A percentile compares a stretch with the other conserved stretches of the same genome.
Evolutionary conservation across 2,888 invertebrate genomes (phyloP).

Genomic region (Leptura quadrifasciata): DNA sequence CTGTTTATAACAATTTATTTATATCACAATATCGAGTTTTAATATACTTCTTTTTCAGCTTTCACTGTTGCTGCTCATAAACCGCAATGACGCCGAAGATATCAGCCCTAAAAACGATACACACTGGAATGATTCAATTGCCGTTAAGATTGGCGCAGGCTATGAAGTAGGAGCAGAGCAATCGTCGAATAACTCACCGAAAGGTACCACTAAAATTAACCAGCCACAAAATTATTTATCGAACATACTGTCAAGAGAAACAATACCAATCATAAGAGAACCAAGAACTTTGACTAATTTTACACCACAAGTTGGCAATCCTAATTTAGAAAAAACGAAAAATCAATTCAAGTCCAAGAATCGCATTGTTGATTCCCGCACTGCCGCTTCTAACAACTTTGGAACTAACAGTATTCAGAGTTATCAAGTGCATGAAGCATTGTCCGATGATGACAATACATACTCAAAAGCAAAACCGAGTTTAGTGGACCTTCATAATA

Average conservation of each 20-base stretch:
- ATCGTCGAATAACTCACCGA: constrained; percentile 30
- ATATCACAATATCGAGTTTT: neutral
- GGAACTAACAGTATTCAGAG: neutral
- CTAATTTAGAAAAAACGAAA: neutral
- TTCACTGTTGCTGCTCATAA: constrained; percentile 36
- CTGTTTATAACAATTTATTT: too few relatives aligned
- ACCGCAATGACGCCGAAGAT: constrained; percentile 13
- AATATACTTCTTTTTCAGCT: constrained; percentile 32
- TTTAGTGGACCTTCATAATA: constrained; percentile 49
- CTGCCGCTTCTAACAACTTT: neutral
- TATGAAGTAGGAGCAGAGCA: constrained; percentile 48
- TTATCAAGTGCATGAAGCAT: constrained; percentile 18
- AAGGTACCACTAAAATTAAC: constrained; percentile 43
- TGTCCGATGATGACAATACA: neutral
- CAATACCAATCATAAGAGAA: constrained; percentile 26
- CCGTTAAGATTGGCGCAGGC: constrained; percentile 54
- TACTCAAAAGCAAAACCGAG: constrained; percentile 18
- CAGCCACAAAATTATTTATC: constrained; percentile 36
- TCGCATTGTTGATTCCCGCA: neutral
- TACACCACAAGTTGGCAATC: constrained; percentile 12
- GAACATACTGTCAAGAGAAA: constrained; percentile 30
- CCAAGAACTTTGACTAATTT: constrained; percentile 29
- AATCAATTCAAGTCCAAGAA: neutral
- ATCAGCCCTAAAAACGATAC: constrained; percentile 10
- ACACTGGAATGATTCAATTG: constrained; percentile 46